A percentile compares a stretch with the other conserved stretches of the same genome.
phyloP scores from a whole-genome alignment of 1,140 invertebrate genomes.

The Papilio dardanus region DNA sequence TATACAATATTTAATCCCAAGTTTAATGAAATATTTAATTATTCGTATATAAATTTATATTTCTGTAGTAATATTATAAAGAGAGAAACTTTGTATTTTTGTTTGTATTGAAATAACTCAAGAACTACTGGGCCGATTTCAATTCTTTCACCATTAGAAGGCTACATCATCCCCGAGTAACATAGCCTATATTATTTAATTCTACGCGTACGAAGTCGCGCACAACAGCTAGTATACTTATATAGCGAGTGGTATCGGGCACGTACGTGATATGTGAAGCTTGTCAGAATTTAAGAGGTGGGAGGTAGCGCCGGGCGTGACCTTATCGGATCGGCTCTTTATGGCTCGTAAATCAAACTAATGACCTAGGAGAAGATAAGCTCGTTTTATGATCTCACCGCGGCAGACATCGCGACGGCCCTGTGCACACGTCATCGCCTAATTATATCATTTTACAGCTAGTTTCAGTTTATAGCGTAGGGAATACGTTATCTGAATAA shows the following conservation, averaged over 20 bases:
- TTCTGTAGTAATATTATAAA: too few relatives aligned
- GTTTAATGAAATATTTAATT: too few relatives aligned
- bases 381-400: conserved; percentile 22
- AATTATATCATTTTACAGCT: conserved; percentile 23
- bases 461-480: conserved; percentile 1
- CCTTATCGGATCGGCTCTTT: conserved; percentile 37
- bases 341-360: conserved; percentile 37
- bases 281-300: conserved; percentile 30
- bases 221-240: too few relatives aligned
- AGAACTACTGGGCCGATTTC: too few relatives aligned
- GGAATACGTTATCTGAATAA: background rate
- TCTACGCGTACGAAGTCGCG: too few relatives aligned
- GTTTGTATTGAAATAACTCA: too few relatives aligned
- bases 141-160: too few relatives aligned
- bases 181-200: too few relatives aligned
- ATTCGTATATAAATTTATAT: too few relatives aligned
- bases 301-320: conserved; percentile 13
- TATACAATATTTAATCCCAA: too few relatives aligned
- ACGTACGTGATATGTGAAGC: conserved; percentile 30
- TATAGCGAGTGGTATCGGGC: background rate
- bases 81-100: too few relatives aligned
- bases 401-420: conserved; percentile 27
- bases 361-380: conserved; percentile 34
- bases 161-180: too few relatives aligned
- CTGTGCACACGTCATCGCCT: conserved; percentile 30